Conservation (phyloP, 2,888 invertebrate species). For the Limnephilus lunatus region DNA sequence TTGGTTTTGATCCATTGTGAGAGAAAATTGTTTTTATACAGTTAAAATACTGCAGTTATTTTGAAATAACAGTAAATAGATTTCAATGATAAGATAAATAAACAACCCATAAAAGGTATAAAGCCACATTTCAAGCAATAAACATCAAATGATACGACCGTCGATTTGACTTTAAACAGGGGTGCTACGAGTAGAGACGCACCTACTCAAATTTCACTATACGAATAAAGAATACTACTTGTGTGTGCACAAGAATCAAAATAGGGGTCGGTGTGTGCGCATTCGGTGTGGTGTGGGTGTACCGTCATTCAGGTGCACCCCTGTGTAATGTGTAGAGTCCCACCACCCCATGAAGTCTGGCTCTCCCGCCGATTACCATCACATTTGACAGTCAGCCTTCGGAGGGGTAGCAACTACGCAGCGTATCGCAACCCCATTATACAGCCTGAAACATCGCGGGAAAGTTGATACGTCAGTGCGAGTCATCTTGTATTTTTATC, state of each 20-base stretch:
- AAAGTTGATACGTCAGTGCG: conserved; percentile 16
- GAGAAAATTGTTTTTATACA: no score
- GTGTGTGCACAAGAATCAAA: not conserved
- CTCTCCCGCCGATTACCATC: conserved; percentile 61
- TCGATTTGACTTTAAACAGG: conserved; percentile 12
- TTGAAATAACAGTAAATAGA: not conserved
- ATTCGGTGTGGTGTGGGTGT: not conserved
- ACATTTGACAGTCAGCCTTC: conserved; percentile 65
- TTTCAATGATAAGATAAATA: not conserved
- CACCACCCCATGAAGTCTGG: not conserved
- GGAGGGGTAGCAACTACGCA: conserved; percentile 56
- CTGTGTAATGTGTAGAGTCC: not conserved
- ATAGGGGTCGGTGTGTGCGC: not conserved
- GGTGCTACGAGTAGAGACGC: not conserved
- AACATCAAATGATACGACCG: conserved; percentile 5
- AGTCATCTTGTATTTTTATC: not conserved
- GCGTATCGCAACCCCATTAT: conserved; percentile 15
- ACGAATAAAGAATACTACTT: not conserved
- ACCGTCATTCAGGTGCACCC: conserved; percentile 55
- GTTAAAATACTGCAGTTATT: not conserved
- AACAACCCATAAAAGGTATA: not conserved
- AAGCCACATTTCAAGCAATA: conserved; percentile 9
- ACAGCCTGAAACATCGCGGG: not conserved
- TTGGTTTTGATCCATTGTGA: no score
- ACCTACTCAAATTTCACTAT: not conserved